phyloP scores from a whole-genome alignment of 2,888 invertebrate species.

The Amiota communis region DNA sequence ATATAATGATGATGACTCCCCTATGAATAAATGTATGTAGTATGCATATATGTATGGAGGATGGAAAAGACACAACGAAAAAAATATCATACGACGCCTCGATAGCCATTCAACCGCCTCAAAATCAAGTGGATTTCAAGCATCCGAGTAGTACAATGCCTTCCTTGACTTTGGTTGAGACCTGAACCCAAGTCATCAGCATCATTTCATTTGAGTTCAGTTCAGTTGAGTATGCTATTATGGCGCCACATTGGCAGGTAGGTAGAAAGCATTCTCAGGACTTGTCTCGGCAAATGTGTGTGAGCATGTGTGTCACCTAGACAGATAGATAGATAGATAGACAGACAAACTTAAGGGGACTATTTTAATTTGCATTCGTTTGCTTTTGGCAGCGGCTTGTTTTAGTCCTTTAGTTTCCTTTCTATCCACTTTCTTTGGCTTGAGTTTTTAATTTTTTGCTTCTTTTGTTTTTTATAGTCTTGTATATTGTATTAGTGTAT shows the following conservation, averaged over 20 bases:
- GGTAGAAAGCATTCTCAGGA: no score
- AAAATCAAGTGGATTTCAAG: conserved; percentile 13
- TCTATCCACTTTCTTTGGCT: neutral
- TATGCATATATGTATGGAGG: conserved; percentile 37
- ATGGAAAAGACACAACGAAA: conserved; percentile 39
- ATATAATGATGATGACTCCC: conserved; percentile 65
- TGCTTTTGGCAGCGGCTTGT: conserved; percentile 57
- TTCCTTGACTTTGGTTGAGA: conserved; percentile 43
- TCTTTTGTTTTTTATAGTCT: conserved; percentile 8
- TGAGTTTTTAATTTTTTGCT: conserved; percentile 2
- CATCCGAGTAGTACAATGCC: conserved; percentile 32
- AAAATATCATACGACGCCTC: conserved; percentile 23
- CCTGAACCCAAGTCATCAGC: no score
- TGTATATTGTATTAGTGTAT: neutral
- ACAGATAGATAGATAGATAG: conserved; percentile 28
- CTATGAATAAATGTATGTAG: conserved; percentile 58
- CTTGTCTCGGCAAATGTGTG: no score
- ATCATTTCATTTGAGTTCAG: no score
- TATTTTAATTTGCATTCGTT: conserved; percentile 71
- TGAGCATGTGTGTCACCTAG: no score
- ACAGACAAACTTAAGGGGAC: conserved; percentile 55
- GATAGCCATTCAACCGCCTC: conserved; percentile 2
- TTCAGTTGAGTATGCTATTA: conserved; percentile 51
- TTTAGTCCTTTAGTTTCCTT: conserved; percentile 37
- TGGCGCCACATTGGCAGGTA: conserved; percentile 42